These are phyloP conservation scores for Coryphaenoides rupestris DNA, from an alignment of 2,113 vertebrate species.

Conservation along the genomic window DNA sequence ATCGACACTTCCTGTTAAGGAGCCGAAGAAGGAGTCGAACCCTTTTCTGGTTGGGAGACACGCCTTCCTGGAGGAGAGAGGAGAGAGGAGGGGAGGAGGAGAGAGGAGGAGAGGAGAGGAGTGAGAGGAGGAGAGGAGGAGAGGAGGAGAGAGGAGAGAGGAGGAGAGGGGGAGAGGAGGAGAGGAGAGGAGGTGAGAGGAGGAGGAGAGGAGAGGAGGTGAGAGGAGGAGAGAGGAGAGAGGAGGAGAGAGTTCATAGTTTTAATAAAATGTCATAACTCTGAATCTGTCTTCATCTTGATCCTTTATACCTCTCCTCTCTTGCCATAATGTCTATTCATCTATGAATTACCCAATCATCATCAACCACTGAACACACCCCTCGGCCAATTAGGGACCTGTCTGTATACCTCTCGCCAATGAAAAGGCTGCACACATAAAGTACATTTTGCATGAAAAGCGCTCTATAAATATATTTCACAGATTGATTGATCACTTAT, in stretches of 20 bases:
- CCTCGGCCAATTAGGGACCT: too few species aligned
- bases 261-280: too few species aligned
- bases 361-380: too few species aligned
- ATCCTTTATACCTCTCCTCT: too few species aligned
- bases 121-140: neutral
- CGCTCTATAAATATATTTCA: too few species aligned
- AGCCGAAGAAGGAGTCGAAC: constrained; percentile 90
- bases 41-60: constrained; percentile 90
- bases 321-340: too few species aligned
- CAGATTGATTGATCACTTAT: too few species aligned
- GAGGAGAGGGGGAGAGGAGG: neutral
- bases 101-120: neutral
- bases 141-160: neutral
- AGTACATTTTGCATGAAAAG: too few species aligned
- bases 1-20: constrained; percentile 90
- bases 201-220: neutral
- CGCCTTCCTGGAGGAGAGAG: constrained; percentile 78
- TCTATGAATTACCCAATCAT: too few species aligned
- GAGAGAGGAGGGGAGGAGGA: neutral
- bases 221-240: neutral
- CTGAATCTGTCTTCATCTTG: too few species aligned
- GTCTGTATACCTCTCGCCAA: too few species aligned
- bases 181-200: neutral
- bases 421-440: too few species aligned
- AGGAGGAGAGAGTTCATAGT: neutral